phyloP scores from a whole-genome alignment of 2,888 invertebrate genomes.

The Drosophila sordidula region DNA sequence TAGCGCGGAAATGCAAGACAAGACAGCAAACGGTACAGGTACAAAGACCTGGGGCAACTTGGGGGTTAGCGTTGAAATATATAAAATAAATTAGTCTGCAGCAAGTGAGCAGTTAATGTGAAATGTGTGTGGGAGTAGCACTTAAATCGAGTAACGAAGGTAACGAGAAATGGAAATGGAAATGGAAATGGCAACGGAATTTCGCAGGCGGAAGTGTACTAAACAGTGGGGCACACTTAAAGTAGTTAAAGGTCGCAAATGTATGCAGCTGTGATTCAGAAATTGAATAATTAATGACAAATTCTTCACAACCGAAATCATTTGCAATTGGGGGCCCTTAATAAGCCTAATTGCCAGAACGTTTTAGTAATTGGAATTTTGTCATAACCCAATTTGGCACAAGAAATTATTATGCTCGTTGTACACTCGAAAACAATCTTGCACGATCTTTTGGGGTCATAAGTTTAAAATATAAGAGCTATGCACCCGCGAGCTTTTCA shows the following conservation, averaged over 20 bases:
- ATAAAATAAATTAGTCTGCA: constrained; percentile 66
- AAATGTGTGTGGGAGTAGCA: constrained; percentile 27
- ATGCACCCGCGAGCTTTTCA: too few species aligned
- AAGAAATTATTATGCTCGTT: neutral
- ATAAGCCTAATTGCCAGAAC: neutral
- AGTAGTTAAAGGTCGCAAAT: neutral
- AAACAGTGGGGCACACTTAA: too few species aligned
- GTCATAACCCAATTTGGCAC: neutral
- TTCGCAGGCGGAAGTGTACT: neutral
- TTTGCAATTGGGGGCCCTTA: neutral
- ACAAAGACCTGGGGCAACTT: neutral
- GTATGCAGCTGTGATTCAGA: neutral
- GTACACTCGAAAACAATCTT: too few species aligned
- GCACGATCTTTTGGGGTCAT: too few species aligned
- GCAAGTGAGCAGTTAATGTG: constrained; percentile 34
- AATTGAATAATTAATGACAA: constrained; percentile 11
- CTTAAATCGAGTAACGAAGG: neutral
- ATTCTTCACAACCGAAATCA: neutral
- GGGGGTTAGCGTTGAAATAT: constrained; percentile 33
- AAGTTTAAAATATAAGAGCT: too few species aligned
- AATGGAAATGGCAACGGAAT: neutral
- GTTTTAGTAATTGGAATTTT: neutral
- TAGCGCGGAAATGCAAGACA: constrained; percentile 67
- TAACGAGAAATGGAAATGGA: neutral
- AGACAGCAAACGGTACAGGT: constrained; percentile 14